Base-by-base conservation (phyloP, 2,888 invertebrate species). In the Drosophila mimica region DNA sequence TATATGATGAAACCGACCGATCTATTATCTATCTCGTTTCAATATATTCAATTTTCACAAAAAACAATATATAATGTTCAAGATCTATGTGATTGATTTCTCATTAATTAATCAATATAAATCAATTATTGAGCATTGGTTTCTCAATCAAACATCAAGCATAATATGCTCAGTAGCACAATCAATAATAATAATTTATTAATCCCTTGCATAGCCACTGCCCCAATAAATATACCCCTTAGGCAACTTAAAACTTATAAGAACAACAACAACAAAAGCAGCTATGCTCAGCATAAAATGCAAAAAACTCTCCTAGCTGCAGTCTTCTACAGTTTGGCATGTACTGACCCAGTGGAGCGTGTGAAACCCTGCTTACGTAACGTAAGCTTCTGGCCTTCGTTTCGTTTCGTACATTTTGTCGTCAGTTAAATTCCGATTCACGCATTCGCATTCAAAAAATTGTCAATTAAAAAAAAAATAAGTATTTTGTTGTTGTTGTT, bases 331-430 rank as follows among this genome's bases (percentile, higher is more conserved):
- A 66, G 81, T 78, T 78, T 65, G 36, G 30, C 30, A 63, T 15
- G 61, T 60, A 63, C 77, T 81, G 72, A 52, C 72, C 53, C 72
- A 68, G 60, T 68, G 77, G 56, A 78, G 71, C 77, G 80, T 78
- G 77, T 80, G 77, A 78, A 79, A 67, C 61, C 25, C 46, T 15
- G 62, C 52, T 78, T 76, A 80, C 67, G 49, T 78, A 80, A 80
- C 36, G 52, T 11, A 38, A 9, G 9, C 20, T 33, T 25, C 15
- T 20, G 20, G 17, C 31, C 28, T 11, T 53, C 49, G 17, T 17
- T 49, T 28, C 17, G 17, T 28, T 34, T 13, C 33, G n/a, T 28
- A 9, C 20, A 30, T 33, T 28, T 57, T 36, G 31, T 63, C 25
- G 34, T 31, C 31, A 31, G 15, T 48, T 52, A 38, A 57, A 79